Conservation (phyloP, 2,888 invertebrate species). For the Papilio demoleus region DNA sequence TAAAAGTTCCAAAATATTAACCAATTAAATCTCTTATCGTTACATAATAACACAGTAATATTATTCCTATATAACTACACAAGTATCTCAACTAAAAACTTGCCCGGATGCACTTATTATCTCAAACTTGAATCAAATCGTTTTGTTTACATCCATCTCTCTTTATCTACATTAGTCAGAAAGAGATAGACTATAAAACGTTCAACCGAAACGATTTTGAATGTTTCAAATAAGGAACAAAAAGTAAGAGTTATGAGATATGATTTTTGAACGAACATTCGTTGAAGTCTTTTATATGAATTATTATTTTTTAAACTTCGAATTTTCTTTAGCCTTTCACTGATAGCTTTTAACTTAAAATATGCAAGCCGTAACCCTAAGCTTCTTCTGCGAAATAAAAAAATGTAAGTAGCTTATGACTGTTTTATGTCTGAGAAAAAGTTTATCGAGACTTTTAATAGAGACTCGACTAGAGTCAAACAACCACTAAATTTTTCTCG, state of each 20-base stretch:
- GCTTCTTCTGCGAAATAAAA: too few relatives aligned
- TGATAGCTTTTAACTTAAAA: too few relatives aligned
- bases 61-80: background rate
- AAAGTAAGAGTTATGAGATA: slow-evolving; percentile 23
- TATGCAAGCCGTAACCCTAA: too few relatives aligned
- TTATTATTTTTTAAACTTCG: background rate
- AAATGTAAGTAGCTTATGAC: too few relatives aligned
- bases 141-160: slow-evolving; percentile 21
- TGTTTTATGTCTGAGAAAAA: too few relatives aligned
- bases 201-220: slow-evolving; percentile 29
- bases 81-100: slow-evolving; percentile 16
- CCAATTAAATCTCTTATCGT: too few relatives aligned
- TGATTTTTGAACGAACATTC: background rate
- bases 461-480: too few relatives aligned
- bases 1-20: too few relatives aligned
- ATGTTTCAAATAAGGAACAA: slow-evolving; percentile 22
- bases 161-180: background rate
- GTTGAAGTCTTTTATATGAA: background rate
- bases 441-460: too few relatives aligned
- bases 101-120: slow-evolving; percentile 37
- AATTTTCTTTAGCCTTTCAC: too few relatives aligned
- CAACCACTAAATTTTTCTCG: too few relatives aligned
- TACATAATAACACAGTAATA: background rate
- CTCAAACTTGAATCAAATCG: slow-evolving; percentile 35
- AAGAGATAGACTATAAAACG: background rate